A percentile compares a stretch with the other conserved stretches of the same genome.
These are phyloP conservation scores for Agrochola lychnidis DNA, from an alignment of 2,888 invertebrate genomes.

Conservation along the genomic window DNA sequence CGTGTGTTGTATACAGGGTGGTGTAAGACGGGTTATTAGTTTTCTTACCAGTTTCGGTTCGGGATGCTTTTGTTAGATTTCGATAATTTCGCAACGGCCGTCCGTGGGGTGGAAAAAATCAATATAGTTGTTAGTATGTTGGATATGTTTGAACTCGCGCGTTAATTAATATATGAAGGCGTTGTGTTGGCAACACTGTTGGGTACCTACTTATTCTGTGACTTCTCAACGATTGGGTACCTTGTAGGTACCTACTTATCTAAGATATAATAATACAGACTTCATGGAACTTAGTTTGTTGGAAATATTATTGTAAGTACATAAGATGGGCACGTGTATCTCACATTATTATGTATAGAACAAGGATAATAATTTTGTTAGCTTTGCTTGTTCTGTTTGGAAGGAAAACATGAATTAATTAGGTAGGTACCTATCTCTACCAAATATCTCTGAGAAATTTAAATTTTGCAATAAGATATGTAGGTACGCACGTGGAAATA, in stretches of 20 bases:
- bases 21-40: slow-evolving; percentile 89
- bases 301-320: slow-evolving; percentile 16
- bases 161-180: slow-evolving; percentile 69
- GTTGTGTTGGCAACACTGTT: slow-evolving; percentile 53
- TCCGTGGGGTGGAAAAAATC: slow-evolving; percentile 78
- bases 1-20: slow-evolving; percentile 73
- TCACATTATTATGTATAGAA: slow-evolving; percentile 36
- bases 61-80: slow-evolving; percentile 90
- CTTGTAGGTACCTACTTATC: slow-evolving; percentile 4
- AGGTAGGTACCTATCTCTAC: neutral
- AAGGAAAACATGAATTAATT: slow-evolving; percentile 33
- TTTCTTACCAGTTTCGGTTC: slow-evolving; percentile 87
- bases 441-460: neutral
- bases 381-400: slow-evolving; percentile 30
- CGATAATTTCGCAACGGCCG: slow-evolving; percentile 89
- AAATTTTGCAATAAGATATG: neutral
- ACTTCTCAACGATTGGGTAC: slow-evolving; percentile 15
- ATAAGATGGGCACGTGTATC: slow-evolving; percentile 28
- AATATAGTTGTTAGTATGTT: slow-evolving; percentile 74
- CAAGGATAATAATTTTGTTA: slow-evolving; percentile 26
- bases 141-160: slow-evolving; percentile 65
- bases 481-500: neutral
- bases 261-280: slow-evolving; percentile 8
- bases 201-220: slow-evolving; percentile 16
- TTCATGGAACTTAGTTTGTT: slow-evolving; percentile 23